Evolutionary conservation across 2,888 invertebrate species (phyloP), one percentile per base, ranked within the genome.

Genomic region (Fissipunctia ypsillon): DNA sequence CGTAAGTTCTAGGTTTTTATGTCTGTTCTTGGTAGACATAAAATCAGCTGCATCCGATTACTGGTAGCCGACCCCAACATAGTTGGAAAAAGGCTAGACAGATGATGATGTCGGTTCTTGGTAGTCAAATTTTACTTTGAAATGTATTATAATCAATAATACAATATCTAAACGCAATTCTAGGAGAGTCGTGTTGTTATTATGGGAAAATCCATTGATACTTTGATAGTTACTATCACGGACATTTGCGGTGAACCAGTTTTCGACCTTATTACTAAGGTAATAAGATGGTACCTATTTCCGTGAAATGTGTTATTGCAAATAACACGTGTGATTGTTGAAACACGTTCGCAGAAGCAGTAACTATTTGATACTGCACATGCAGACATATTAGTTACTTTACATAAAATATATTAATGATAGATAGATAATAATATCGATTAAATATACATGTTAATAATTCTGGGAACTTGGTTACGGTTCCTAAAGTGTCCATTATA

Each of bases 401-500:
- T 16, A 16, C 16, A n/a, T 43, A 69, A n/a, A 43, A 16, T 48
- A 16, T 48, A 45, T 60, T 50, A 35, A 38, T n/a, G 22, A n/a
- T 35, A 12, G n/a, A 52, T 2, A 52, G 25, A 25, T n/a, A n/a
- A n/a, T n/a, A n/a, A n/a, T 14, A 41, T 22, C 25, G 52, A 78
- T 50, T 19, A 48, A 50, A 59, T 19, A 38, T 10, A 48, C 41
- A 14, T 19, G 43, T 57, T 41, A 16, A 50, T 35, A 9, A 0
- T 25, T 35, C 28, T 35, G 19, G 9, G 16, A 60, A 22, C 19
- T 31, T 43, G 3, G 14, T 54, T 78, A 54, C 25, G 52, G 35
- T 48, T 76, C 35, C 50, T 69, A 61, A 56, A 68, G 25, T 31
- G 19, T 54, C 9, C 1, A 25, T 25, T n/a, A n/a, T 31, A 4